A percentile compares a stretch with the other conserved stretches of the same genome.
phyloP scores from a whole-genome alignment of 2,888 invertebrate species.

The Drosophila nigricruria region DNA sequence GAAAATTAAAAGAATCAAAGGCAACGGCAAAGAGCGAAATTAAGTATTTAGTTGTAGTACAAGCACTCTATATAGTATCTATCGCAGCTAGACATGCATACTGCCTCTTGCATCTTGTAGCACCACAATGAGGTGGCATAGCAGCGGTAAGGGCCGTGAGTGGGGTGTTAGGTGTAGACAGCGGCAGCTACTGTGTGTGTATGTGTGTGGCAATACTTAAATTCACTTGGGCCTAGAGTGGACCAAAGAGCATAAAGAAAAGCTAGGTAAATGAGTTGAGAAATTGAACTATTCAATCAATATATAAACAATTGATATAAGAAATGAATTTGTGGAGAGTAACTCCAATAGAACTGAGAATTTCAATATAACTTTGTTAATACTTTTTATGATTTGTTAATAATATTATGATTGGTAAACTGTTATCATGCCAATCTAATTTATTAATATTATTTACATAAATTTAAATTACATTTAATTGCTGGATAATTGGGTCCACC shows the following conservation, averaged over 20 bases:
- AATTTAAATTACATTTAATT: background rate
- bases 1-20: conserved; percentile 81
- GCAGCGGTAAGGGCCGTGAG: background rate
- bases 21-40: conserved; percentile 73
- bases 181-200: conserved; percentile 27
- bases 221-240: conserved; percentile 40
- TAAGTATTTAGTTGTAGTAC: conserved; percentile 79
- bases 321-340: too few relatives aligned
- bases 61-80: conserved; percentile 53
- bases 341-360: too few relatives aligned
- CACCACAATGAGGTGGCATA: background rate
- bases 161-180: conserved; percentile 1
- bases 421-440: too few relatives aligned
- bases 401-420: too few relatives aligned
- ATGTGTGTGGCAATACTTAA: conserved; percentile 40
- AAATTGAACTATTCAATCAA: too few relatives aligned
- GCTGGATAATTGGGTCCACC: conserved; percentile 32
- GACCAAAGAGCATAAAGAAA: conserved; percentile 14
- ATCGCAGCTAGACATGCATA: conserved; percentile 61
- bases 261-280: background rate
- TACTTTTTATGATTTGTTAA: too few relatives aligned
- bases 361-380: too few relatives aligned
- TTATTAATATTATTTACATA: too few relatives aligned
- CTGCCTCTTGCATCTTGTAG: conserved; percentile 49
- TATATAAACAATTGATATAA: background rate